Evolutionary conservation across 2,888 invertebrate genomes (phyloP).

Genomic region (Ornithoptera alexandrae): DNA sequence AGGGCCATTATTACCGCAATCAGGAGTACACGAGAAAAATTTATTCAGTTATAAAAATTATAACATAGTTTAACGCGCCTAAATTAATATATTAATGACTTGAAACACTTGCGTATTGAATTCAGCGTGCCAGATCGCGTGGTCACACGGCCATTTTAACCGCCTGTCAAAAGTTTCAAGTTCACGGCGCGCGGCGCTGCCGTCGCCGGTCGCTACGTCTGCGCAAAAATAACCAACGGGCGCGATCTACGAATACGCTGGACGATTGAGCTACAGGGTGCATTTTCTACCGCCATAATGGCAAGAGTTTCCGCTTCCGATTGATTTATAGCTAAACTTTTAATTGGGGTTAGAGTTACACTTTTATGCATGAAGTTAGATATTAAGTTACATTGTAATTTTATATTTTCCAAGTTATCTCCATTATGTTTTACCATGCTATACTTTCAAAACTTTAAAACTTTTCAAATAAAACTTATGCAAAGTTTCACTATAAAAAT

Average conservation of each 20-base stretch:
- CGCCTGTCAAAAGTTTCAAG: slow-evolving; percentile 66
- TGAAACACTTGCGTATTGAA: slow-evolving; percentile 63
- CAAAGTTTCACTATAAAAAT: neutral
- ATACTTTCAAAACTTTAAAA: slow-evolving; percentile 13
- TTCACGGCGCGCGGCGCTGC: slow-evolving; percentile 64
- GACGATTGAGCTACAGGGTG: slow-evolving; percentile 37
- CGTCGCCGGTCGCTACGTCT: slow-evolving; percentile 63
- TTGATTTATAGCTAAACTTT: slow-evolving; percentile 74
- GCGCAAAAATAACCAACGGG: slow-evolving; percentile 61
- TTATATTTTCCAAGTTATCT: slow-evolving; percentile 14
- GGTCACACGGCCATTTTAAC: slow-evolving; percentile 77
- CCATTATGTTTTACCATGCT: neutral
- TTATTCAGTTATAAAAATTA: slow-evolving; percentile 64
- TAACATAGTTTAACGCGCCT: slow-evolving; percentile 62
- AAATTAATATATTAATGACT: slow-evolving; percentile 62
- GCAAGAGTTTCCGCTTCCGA: slow-evolving; percentile 55
- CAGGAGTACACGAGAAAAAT: slow-evolving; percentile 47
- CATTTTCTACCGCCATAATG: slow-evolving; percentile 42
- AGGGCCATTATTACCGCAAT: slow-evolving; percentile 62
- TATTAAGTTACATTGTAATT: slow-evolving; percentile 18
- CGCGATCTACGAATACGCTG: slow-evolving; percentile 33
- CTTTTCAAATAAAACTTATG: slow-evolving; percentile 2
- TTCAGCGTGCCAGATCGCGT: slow-evolving; percentile 72
- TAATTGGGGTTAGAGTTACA: slow-evolving; percentile 71
- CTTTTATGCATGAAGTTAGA: slow-evolving; percentile 36